Conservation (phyloP, 53 echinoderm and acorn worm species). For the Patiria pectinifera region DNA sequence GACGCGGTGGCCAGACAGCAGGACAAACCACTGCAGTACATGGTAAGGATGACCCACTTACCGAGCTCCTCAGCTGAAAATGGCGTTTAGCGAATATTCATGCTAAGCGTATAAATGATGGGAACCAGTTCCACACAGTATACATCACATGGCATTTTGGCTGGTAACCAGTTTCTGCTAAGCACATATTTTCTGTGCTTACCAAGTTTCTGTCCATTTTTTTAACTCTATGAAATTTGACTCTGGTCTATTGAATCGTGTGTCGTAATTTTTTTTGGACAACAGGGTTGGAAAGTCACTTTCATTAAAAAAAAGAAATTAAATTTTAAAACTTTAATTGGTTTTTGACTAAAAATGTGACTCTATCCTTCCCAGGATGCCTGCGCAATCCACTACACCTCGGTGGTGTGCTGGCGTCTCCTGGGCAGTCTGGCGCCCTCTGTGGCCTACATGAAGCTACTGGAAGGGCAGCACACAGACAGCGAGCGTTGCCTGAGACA, state of each 20-base stretch:
- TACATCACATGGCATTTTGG: neutral
- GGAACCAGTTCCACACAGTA: neutral
- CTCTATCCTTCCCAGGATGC: constrained; percentile 61
- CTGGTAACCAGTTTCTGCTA: neutral
- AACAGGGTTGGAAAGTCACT: too few species aligned
- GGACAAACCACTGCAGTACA: constrained; percentile 59
- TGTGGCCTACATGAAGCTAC: constrained; percentile 92
- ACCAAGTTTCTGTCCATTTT: neutral
- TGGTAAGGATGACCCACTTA: constrained; percentile 38
- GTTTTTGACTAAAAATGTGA: neutral
- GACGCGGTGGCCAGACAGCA: constrained; percentile 63
- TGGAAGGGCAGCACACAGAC: constrained; percentile 86
- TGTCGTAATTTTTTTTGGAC: neutral
- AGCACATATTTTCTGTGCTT: neutral
- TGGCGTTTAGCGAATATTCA: too few species aligned
- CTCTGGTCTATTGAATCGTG: neutral
- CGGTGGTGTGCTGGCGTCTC: constrained; percentile 87
- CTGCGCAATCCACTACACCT: constrained; percentile 88
- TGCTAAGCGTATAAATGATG: neutral
- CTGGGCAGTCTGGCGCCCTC: constrained; percentile 93
- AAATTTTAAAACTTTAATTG: too few species aligned
- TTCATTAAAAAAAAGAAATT: too few species aligned
- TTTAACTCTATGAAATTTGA: neutral
- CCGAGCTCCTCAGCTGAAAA: neutral
- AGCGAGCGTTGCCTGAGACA: constrained; percentile 82